Evolutionary conservation across 2,888 invertebrate genomes (phyloP).

Genomic region (Xylophagus ater): DNA sequence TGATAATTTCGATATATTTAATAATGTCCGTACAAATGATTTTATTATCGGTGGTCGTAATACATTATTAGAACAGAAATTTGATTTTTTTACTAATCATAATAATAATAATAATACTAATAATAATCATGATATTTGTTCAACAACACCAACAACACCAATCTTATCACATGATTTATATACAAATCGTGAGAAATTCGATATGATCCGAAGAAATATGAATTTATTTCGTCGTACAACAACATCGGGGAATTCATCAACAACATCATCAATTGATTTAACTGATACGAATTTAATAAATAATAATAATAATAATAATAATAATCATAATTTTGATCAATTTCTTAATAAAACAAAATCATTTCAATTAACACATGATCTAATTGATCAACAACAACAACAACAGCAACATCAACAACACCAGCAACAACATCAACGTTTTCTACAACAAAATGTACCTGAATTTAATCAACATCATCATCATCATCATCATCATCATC

Average conservation of each 20-base stretch:
- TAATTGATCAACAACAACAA: too few species aligned
- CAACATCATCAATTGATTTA: too few species aligned
- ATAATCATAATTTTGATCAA: slow-evolving; percentile 4
- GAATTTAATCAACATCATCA: too few species aligned
- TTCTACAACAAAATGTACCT: not conserved
- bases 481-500: not conserved
- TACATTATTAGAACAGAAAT: slow-evolving; percentile 26
- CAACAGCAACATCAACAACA: too few species aligned
- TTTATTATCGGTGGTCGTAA: slow-evolving; percentile 25
- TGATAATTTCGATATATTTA: slow-evolving; percentile 35
- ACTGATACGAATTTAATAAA: too few species aligned
- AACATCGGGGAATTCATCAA: too few species aligned
- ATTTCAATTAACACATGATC: slow-evolving; percentile 1
- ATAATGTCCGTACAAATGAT: slow-evolving; percentile 30
- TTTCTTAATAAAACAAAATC: slow-evolving; percentile 7
- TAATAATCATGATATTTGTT: slow-evolving; percentile 25
- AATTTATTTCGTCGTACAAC: slow-evolving; percentile 23
- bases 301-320: too few species aligned
- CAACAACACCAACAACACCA: too few species aligned
- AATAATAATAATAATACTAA: slow-evolving; percentile 29
- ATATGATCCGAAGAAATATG: slow-evolving; percentile 27
- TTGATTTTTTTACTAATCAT: slow-evolving; percentile 26
- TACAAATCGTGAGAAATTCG: slow-evolving; percentile 25
- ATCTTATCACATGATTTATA: slow-evolving; percentile 10
- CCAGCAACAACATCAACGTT: too few species aligned